phyloP scores from a whole-genome alignment of 2,797 vertebrate species.

The Melopsittacus undulatus region DNA sequence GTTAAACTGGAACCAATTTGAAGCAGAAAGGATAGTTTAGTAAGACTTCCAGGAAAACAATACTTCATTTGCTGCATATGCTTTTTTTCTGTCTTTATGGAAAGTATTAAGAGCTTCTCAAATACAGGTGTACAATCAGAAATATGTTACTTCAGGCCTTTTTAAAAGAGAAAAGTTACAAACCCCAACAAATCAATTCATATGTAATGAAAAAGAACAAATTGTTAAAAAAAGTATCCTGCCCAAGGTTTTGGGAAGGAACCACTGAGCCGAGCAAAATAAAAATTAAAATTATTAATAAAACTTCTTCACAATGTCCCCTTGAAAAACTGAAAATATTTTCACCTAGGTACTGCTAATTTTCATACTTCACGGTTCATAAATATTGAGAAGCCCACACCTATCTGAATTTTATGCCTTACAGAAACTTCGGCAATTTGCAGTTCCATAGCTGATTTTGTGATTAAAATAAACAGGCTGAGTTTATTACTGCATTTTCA shows the following conservation, averaged over 20 bases:
- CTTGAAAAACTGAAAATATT: neutral
- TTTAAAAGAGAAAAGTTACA: neutral
- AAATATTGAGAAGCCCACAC: constrained; percentile 28
- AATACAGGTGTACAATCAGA: neutral
- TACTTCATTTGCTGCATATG: neutral
- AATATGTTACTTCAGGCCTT: neutral
- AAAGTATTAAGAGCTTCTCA: neutral
- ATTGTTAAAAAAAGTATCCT: neutral
- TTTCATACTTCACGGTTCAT: constrained; percentile 25
- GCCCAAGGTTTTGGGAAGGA: neutral
- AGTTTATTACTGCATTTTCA: neutral
- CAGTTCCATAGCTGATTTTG: neutral
- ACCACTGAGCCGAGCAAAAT: neutral
- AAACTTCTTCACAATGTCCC: neutral
- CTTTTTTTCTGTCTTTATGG: neutral
- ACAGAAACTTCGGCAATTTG: constrained; percentile 16
- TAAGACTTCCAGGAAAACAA: neutral
- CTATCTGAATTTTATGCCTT: constrained; percentile 12
- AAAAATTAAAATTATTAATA: constrained; percentile 13
- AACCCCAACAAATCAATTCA: neutral
- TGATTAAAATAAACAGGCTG: constrained; percentile 33
- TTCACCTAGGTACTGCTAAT: neutral
- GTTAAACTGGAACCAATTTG: neutral
- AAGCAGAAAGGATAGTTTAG: neutral
- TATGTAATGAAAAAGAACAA: neutral